Percentiles rank a stretch among this genome's conserved stretches.
phyloP scores from a whole-genome alignment of 2,888 invertebrate genomes.

The Drosophila meridiana region DNA sequence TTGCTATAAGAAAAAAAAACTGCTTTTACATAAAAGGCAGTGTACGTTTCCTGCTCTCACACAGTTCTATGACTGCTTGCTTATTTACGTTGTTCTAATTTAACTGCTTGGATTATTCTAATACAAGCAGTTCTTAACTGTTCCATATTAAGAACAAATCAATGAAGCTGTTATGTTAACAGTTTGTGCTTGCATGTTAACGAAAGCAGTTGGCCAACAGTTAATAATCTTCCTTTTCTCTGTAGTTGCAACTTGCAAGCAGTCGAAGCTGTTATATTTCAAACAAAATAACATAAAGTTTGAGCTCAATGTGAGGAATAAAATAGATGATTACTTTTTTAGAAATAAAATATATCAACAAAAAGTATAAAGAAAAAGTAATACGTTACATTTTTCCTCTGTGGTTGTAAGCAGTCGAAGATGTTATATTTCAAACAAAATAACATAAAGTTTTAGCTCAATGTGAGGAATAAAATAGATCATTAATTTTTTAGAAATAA shows the following conservation, averaged over 20 bases:
- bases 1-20: not conserved
- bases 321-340: not conserved
- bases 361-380: too few relatives aligned
- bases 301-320: rapidly evolving
- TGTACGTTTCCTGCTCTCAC: not conserved
- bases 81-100: rapidly evolving
- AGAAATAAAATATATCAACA: not conserved
- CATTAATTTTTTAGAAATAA: not conserved
- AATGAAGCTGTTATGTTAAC: not conserved
- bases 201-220: not conserved
- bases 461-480: not conserved
- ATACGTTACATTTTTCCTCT: not conserved
- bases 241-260: not conserved
- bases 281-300: not conserved
- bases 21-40: not conserved
- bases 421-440: not conserved
- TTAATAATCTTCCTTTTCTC: not conserved
- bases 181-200: not conserved
- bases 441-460: too few relatives aligned
- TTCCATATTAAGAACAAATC: not conserved
- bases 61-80: not conserved
- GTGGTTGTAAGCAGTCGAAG: not conserved
- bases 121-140: not conserved
- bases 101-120: not conserved
- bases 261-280: not conserved